phyloP scores from a whole-genome alignment of 2,113 vertebrate species.

The Megalops atlanticus region DNA sequence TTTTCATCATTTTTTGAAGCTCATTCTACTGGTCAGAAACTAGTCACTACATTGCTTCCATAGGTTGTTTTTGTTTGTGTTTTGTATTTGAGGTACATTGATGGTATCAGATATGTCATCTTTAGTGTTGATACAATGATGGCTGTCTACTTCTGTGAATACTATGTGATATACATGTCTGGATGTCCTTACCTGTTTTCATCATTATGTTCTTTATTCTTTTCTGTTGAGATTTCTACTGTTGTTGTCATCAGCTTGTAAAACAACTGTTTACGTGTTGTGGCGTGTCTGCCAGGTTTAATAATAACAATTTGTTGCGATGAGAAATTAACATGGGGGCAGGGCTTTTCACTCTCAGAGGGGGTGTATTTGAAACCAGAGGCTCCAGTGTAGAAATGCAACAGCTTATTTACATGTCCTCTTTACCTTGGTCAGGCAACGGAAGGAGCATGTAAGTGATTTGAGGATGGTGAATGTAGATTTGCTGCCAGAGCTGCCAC shows the following conservation, averaged over 20 bases:
- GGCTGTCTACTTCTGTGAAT: not conserved
- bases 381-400: not conserved
- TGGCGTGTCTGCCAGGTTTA: not conserved
- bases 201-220: not conserved
- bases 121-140: not conserved
- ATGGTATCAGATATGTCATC: constrained; percentile 1
- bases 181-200: not conserved
- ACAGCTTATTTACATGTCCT: not conserved
- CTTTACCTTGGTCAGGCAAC: not conserved
- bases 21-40: not conserved
- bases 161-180: not conserved
- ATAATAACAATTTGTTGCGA: not conserved
- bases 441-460: not conserved
- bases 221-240: not conserved
- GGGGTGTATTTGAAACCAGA: not conserved
- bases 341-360: not conserved
- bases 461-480: not conserved
- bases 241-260: not conserved
- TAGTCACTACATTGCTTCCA: not conserved
- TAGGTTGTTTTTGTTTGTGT: not conserved
- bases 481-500: not conserved
- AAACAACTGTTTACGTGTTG: not conserved
- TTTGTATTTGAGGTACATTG: not conserved
- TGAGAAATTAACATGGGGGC: not conserved
- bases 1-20: not conserved